These are phyloP conservation scores for Erethizon dorsatum DNA, from an alignment of 2,797 vertebrate genomes.

Conservation along the genomic window DNA sequence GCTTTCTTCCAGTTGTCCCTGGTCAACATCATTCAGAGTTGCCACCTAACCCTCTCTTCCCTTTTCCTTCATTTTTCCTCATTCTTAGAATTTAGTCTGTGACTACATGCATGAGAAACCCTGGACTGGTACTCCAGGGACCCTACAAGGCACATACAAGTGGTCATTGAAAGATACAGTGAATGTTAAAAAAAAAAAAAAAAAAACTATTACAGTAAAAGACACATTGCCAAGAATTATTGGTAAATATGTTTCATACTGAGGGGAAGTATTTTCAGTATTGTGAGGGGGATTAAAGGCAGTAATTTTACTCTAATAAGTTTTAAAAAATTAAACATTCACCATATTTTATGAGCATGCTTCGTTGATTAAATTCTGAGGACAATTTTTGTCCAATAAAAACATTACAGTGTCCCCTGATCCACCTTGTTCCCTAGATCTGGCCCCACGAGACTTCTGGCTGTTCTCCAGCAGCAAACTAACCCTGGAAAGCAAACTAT, in stretches of 20 bases:
- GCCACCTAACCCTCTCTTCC: background rate
- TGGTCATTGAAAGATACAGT: background rate
- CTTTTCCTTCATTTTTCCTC: background rate
- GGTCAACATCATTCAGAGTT: constrained; percentile 31
- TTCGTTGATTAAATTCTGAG: background rate
- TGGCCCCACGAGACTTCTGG: background rate
- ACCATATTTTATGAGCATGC: background rate
- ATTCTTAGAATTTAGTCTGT: background rate
- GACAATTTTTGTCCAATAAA: background rate
- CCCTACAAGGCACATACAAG: background rate
- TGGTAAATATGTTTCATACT: background rate
- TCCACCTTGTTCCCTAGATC: background rate
- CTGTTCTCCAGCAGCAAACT: background rate
- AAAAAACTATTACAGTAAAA: background rate
- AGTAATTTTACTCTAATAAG: background rate
- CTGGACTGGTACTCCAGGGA: too few relatives aligned
- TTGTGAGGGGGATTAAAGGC: background rate
- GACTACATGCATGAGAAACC: background rate
- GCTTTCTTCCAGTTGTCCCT: constrained; percentile 52
- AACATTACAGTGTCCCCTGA: background rate
- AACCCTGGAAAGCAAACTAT: background rate
- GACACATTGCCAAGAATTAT: background rate
- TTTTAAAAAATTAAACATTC: background rate
- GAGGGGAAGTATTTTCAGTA: background rate
- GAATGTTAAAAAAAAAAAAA: background rate